phyloP scores from a whole-genome alignment of 2,888 invertebrate species.

The Toxonevra muliebris region DNA sequence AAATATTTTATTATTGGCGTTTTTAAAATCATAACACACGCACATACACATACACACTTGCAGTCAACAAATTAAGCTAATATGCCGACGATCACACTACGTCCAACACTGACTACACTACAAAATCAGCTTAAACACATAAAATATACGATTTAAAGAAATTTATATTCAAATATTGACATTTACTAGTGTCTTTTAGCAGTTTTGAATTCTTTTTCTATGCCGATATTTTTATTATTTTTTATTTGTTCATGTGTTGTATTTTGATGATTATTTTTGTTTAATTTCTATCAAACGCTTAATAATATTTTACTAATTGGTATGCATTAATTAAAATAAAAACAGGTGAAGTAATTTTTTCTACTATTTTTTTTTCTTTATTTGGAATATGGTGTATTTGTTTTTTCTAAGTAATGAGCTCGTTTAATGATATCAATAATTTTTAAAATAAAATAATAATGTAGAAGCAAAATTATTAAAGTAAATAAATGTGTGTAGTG shows the following conservation, averaged over 20 bases:
- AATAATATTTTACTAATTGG: slow-evolving; percentile 57
- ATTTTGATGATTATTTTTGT: no score
- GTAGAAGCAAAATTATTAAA: no score
- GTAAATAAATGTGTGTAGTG: no score
- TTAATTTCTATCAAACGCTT: slow-evolving; percentile 39
- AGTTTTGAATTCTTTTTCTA: slow-evolving; percentile 29
- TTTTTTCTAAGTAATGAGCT: no score
- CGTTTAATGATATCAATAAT: no score
- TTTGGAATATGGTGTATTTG: no score
- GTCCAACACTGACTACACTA: slow-evolving; percentile 41
- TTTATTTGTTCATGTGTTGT: not conserved
- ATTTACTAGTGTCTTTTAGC: slow-evolving; percentile 57
- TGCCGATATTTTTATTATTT: not conserved
- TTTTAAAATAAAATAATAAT: no score
- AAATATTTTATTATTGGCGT: no score
- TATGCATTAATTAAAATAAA: slow-evolving; percentile 54
- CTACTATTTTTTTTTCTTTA: not conserved
- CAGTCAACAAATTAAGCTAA: slow-evolving; percentile 15
- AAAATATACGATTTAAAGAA: slow-evolving; percentile 58
- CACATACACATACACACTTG: not conserved
- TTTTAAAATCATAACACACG: no score
- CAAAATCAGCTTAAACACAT: slow-evolving; percentile 55
- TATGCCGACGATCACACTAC: slow-evolving; percentile 3
- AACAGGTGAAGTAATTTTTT: slow-evolving; percentile 15
- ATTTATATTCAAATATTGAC: slow-evolving; percentile 59